These are phyloP conservation scores for Boulengeromyrus knoepffleri DNA, from an alignment of 2,113 vertebrate genomes.

Conservation along the genomic window DNA sequence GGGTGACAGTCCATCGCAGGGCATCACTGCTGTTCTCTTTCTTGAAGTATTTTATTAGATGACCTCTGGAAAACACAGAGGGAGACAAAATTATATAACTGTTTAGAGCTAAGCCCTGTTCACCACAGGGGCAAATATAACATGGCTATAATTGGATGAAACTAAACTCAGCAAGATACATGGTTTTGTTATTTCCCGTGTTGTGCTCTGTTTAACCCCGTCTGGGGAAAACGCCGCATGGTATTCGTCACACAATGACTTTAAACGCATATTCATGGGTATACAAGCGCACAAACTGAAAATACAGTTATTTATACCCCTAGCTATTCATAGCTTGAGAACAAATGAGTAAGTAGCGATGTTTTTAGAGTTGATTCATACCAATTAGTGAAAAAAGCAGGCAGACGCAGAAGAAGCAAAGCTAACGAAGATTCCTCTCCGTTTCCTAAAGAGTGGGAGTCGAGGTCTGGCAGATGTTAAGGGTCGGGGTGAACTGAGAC, in stretches of 20 bases:
- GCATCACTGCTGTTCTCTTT: background rate
- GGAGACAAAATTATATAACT: constrained; percentile 9
- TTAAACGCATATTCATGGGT: constrained; percentile 3
- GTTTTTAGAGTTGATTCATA: constrained; percentile 19
- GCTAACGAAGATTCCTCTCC: constrained; percentile 2
- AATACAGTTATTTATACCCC: background rate
- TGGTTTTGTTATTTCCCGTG: constrained; percentile 31
- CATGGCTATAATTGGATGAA: constrained; percentile 36
- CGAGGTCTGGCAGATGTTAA: background rate
- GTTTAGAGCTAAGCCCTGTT: constrained; percentile 40
- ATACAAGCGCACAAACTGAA: background rate
- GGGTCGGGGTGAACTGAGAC: background rate
- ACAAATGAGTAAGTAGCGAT: constrained; percentile 18
- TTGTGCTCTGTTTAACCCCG: constrained; percentile 35
- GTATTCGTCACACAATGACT: constrained; percentile 16
- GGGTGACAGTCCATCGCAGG: background rate
- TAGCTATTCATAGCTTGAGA: constrained; percentile 20
- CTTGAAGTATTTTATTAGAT: constrained; percentile 12
- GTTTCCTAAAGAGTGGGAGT: background rate
- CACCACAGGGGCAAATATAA: constrained; percentile 33
- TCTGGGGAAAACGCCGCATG: background rate
- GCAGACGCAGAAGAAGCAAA: background rate
- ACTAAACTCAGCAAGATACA: constrained; percentile 22
- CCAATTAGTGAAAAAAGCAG: constrained; percentile 17
- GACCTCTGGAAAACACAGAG: constrained; percentile 34